A percentile compares a stretch with the other conserved stretches of the same genome.
Conservation (phyloP, 2,113 vertebrate species). For the Grus americana region DNA sequence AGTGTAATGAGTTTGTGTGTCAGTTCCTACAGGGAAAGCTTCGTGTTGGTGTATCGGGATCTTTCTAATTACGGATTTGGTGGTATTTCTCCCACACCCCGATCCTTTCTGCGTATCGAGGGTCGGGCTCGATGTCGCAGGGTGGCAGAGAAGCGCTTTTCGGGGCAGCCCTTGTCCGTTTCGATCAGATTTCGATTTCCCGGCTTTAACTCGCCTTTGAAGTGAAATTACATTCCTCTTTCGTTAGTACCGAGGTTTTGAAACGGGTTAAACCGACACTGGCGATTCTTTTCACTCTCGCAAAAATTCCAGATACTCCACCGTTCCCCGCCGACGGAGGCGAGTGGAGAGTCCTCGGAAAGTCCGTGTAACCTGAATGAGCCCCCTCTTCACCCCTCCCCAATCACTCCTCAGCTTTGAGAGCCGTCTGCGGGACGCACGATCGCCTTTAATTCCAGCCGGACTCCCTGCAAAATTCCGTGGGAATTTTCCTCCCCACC, state of each 20-base stretch:
- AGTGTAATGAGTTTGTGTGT: neutral
- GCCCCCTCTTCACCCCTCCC: neutral
- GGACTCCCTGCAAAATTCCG: neutral
- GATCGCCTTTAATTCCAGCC: neutral
- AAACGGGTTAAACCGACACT: neutral
- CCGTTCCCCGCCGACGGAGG: neutral
- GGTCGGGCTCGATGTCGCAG: neutral
- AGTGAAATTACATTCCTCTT: neutral
- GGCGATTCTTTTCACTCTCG: neutral
- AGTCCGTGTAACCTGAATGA: neutral
- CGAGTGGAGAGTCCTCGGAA: neutral
- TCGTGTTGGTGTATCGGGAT: neutral
- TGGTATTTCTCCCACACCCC: neutral
- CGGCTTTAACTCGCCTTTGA: neutral
- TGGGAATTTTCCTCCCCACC: neutral
- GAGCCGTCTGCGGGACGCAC: neutral
- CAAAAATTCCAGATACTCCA: neutral
- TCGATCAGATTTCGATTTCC: conserved; percentile 37
- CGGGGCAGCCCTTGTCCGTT: neutral
- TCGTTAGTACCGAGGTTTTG: neutral
- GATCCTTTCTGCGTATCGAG: neutral
- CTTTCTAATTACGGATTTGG: neutral
- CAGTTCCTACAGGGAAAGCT: neutral
- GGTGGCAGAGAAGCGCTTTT: neutral
- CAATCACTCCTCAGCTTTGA: neutral